These are phyloP conservation scores for Eulithis prunata DNA, from an alignment of 2,888 invertebrate genomes.

Conservation along the genomic window DNA sequence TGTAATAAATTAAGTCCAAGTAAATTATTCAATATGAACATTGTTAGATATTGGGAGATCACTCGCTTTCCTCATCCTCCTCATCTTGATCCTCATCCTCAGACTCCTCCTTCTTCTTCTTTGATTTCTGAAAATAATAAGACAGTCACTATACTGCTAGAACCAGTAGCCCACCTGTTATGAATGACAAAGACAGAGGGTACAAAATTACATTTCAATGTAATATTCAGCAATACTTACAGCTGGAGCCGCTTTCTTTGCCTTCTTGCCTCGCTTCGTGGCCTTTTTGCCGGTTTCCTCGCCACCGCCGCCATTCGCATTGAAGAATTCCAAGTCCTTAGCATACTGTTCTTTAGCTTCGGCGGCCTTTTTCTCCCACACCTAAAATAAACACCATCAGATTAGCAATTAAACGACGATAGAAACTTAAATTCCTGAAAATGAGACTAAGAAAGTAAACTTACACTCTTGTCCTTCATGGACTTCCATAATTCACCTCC, in stretches of 20 bases:
- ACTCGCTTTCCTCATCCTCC: constrained; percentile 87
- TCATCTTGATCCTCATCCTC: constrained; percentile 87
- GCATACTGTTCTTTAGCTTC: constrained; percentile 95
- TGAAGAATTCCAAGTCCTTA: constrained; percentile 95
- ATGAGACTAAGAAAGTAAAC: constrained; percentile 47
- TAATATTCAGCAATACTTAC: constrained; percentile 55
- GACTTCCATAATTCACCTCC: constrained; percentile 98
- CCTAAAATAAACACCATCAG: constrained; percentile 73
- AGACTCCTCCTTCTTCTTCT: constrained; percentile 86
- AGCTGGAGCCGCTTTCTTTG: constrained; percentile 75
- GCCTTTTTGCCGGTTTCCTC: constrained; percentile 82
- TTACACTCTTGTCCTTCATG: constrained; percentile 93
- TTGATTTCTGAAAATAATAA: constrained; percentile 65
- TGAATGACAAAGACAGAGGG: too few relatives aligned
- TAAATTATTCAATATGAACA: constrained; percentile 84
- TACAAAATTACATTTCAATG: too few relatives aligned
- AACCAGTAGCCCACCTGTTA: background rate
- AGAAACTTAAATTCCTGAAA: background rate
- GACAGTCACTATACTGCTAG: background rate
- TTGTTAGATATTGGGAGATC: constrained; percentile 78
- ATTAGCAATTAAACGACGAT: background rate
- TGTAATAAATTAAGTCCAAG: constrained; percentile 84
- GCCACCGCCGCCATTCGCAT: constrained; percentile 89
- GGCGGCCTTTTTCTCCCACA: constrained; percentile 96
- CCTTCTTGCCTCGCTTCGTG: constrained; percentile 85